phyloP scores from a whole-genome alignment of 2,113 vertebrate genomes.

The Scolopax mira region DNA sequence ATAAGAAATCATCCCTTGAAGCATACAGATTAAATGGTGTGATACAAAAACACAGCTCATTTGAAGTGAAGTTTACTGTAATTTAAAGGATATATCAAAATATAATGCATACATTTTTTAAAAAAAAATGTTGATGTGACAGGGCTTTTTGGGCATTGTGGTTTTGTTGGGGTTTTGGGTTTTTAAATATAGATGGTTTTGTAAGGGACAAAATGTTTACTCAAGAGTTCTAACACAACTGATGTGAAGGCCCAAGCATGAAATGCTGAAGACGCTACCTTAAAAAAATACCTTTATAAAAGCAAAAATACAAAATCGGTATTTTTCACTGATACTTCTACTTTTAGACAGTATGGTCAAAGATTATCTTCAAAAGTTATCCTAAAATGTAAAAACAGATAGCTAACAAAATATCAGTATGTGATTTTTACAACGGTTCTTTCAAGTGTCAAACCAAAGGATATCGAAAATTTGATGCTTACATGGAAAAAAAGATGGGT shows the following conservation, averaged over 20 bases:
- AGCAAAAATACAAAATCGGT: background rate
- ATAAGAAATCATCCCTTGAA: background rate
- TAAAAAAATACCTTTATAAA: background rate
- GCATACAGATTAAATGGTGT: background rate
- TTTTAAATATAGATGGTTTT: background rate
- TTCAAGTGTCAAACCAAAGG: background rate
- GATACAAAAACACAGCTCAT: background rate
- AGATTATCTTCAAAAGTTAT: background rate
- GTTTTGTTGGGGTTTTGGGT: background rate
- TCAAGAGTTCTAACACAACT: background rate
- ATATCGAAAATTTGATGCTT: background rate
- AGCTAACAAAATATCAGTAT: background rate
- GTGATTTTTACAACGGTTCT: background rate
- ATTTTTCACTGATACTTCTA: background rate
- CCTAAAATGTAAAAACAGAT: background rate
- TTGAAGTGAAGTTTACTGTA: background rate
- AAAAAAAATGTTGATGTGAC: background rate
- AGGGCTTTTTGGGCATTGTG: accelerated
- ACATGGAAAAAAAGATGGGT: background rate
- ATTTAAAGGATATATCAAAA: background rate
- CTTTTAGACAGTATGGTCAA: background rate
- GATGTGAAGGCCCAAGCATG: background rate
- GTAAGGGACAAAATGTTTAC: background rate
- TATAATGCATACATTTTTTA: no score
- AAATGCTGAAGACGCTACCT: background rate